Percentiles rank a stretch among this genome's conserved stretches.
These are phyloP conservation scores for Lamellibrachia satsuma DNA, from an alignment of 2,888 invertebrate genomes.

Conservation along the genomic window DNA sequence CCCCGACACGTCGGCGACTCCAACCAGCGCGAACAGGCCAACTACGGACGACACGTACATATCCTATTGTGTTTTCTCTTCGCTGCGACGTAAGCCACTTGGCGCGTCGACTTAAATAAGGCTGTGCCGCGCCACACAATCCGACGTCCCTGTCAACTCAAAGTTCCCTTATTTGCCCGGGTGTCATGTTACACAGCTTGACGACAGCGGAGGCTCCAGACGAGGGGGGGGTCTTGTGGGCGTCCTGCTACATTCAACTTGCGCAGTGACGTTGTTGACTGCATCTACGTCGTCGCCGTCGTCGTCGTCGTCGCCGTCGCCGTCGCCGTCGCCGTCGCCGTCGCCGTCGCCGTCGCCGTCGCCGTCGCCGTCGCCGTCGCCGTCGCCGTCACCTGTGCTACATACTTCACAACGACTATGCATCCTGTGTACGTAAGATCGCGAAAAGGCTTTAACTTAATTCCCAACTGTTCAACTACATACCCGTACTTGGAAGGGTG, in stretches of 20 bases:
- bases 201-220: not conserved
- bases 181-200: constrained; percentile 8
- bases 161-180: not conserved
- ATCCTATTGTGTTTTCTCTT: not conserved
- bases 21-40: not conserved
- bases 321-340: not conserved
- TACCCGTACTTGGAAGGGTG: too few species aligned
- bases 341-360: not conserved
- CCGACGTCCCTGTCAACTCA: not conserved
- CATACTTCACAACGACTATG: too few species aligned
- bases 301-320: not conserved
- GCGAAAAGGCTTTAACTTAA: too few species aligned
- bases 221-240: not conserved
- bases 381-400: too few species aligned
- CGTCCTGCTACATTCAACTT: not conserved
- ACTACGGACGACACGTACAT: not conserved
- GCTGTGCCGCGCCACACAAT: not conserved
- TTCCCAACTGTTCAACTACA: too few species aligned
- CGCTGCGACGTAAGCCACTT: not conserved
- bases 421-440: too few species aligned
- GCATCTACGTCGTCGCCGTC: not conserved
- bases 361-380: too few species aligned
- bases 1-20: not conserved
- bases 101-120: not conserved
- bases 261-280: not conserved